Evolutionary conservation across 2,113 vertebrate species (phyloP).

Genomic region (Axis porcinus): DNA sequence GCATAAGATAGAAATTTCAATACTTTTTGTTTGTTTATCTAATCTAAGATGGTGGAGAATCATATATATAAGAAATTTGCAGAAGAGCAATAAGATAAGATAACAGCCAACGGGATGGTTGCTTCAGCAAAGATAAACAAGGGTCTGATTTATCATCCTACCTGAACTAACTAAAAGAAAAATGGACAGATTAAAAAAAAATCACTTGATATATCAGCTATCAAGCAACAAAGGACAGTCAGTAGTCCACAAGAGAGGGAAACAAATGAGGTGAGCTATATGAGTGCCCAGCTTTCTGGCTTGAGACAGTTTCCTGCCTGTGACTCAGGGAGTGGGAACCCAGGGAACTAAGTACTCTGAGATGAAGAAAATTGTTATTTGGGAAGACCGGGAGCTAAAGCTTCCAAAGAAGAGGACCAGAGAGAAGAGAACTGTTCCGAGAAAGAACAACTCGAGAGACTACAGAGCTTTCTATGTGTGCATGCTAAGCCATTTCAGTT

Average conservation of each 20-base stretch:
- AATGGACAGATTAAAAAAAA: not conserved
- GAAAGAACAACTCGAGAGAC: not conserved
- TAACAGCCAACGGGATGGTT: not conserved
- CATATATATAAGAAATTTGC: not conserved
- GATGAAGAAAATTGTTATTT: not conserved
- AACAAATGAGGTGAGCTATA: not conserved
- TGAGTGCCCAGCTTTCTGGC: not conserved
- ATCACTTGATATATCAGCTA: not conserved
- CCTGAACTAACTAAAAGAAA: not conserved
- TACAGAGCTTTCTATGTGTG: not conserved
- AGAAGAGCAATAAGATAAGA: not conserved
- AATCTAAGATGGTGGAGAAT: not conserved
- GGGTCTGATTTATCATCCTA: not conserved
- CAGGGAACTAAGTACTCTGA: not conserved
- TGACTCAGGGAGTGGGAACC: fast-evolving
- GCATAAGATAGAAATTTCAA: not conserved
- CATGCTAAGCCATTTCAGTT: not conserved
- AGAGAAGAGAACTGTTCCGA: not conserved
- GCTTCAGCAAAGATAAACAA: not conserved
- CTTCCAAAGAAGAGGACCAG: not conserved
- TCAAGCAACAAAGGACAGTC: not conserved
- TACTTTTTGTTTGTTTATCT: not conserved
- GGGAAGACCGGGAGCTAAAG: not conserved
- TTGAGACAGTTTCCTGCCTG: not conserved
- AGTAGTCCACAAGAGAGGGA: not conserved